phyloP scores from a whole-genome alignment of 1,140 invertebrate genomes.

The Drosophila bocki region DNA sequence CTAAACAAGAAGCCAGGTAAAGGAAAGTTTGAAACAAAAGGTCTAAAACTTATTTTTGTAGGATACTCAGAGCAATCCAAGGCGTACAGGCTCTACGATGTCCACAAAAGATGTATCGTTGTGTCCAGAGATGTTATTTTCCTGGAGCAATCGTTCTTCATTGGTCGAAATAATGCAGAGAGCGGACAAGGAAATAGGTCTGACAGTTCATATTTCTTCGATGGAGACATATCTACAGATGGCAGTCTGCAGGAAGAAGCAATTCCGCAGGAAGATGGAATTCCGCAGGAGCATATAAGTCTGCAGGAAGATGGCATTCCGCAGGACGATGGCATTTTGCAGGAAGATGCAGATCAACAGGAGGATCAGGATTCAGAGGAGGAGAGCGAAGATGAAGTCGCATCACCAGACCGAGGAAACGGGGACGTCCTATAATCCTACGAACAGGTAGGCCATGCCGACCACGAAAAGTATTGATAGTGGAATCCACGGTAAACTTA shows the following conservation, averaged over 20 bases:
- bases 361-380: not conserved
- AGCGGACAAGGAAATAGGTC: not conserved
- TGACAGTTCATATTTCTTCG: not conserved
- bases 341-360: not conserved
- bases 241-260: not conserved
- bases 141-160: not conserved
- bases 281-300: not conserved
- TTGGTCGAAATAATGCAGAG: not conserved
- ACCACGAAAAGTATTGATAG: not conserved
- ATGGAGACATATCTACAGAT: not conserved
- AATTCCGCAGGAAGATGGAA: not conserved
- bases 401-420: not conserved
- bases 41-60: no score
- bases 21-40: no score
- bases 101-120: no score
- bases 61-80: no score
- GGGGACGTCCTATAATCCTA: not conserved
- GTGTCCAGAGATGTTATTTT: no score
- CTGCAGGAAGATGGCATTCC: not conserved
- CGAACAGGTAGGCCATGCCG: not conserved
- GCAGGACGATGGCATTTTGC: not conserved
- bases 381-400: not conserved
- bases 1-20: no score
- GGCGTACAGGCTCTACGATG: no score
- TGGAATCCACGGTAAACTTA: not conserved